These are phyloP conservation scores for Lonchura striata DNA, from an alignment of 2,113 vertebrate genomes.

Conservation along the genomic window DNA sequence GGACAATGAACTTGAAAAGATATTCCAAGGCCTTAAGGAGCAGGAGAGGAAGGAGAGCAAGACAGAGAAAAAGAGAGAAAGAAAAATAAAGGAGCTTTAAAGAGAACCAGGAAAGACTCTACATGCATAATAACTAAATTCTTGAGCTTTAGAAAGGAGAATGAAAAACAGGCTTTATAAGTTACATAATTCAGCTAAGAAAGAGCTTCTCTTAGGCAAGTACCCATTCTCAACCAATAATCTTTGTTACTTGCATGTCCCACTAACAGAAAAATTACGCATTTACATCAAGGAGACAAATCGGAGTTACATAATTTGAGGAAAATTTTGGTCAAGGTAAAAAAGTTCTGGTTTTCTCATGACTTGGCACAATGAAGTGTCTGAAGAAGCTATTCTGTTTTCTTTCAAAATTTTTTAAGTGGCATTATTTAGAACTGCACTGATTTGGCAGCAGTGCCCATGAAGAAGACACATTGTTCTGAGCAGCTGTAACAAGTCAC, in stretches of 20 bases:
- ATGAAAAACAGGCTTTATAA: conserved; percentile 5
- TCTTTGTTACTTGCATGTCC: background rate
- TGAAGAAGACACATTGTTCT: background rate
- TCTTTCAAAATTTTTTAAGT: background rate
- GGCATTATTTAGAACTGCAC: background rate
- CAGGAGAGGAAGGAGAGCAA: conserved; percentile 28
- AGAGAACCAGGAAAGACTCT: conserved; percentile 1
- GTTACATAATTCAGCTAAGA: background rate
- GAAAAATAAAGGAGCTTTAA: conserved; percentile 58
- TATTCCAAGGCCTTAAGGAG: conserved; percentile 91
- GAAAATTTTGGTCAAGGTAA: background rate
- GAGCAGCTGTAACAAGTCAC: background rate
- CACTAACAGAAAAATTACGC: background rate
- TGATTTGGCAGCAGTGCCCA: background rate
- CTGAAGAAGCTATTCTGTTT: background rate
- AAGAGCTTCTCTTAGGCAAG: background rate
- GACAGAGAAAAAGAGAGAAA: conserved; percentile 42
- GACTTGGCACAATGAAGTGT: background rate
- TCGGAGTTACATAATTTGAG: background rate
- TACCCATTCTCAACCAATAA: background rate
- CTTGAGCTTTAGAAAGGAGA: conserved; percentile 6
- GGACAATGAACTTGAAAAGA: conserved; percentile 98
- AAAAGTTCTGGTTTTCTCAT: background rate
- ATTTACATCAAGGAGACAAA: background rate
- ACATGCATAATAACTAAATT: conserved; percentile 8